Percentiles rank a stretch among this genome's conserved stretches.
Conservation (phyloP, 2,888 invertebrate species). For the Pterobdella sp. region DNA sequence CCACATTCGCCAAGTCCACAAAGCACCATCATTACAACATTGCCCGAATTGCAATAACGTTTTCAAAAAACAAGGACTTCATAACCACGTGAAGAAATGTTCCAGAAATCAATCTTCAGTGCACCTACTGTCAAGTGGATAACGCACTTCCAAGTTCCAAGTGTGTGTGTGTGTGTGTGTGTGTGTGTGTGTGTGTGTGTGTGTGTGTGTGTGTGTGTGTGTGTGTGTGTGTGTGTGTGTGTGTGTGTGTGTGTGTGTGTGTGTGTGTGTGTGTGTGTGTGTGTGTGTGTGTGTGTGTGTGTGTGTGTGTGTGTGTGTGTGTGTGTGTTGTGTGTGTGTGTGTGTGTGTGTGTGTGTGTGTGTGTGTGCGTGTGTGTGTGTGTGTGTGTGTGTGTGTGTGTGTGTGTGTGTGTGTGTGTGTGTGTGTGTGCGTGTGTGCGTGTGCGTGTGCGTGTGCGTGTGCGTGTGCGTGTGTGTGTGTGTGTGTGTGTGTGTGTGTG, state of each 20-base stretch:
- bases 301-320: conserved; percentile 21
- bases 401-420: conserved; percentile 1
- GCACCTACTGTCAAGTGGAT: no score
- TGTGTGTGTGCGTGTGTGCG: neutral
- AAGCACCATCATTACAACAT: no score
- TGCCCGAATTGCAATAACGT: no score
- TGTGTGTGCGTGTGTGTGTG: neutral
- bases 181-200: conserved; percentile 1
- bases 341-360: neutral
- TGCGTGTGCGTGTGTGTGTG: neutral
- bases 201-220: conserved; percentile 1
- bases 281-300: conserved; percentile 3
- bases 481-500: conserved; percentile 1
- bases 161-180: conserved; percentile 1
- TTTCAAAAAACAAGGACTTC: no score
- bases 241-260: conserved; percentile 1
- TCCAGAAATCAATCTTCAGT: no score
- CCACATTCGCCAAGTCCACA: no score
- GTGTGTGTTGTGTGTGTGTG: conserved; percentile 2
- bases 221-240: conserved; percentile 1
- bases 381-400: conserved; percentile 1
- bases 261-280: conserved; percentile 1
- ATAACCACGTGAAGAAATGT: no score
- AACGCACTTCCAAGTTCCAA: no score
- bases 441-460: neutral